These are phyloP conservation scores for Alexandromys oeconomus DNA, from an alignment of 2,797 vertebrate species.

Conservation along the genomic window DNA sequence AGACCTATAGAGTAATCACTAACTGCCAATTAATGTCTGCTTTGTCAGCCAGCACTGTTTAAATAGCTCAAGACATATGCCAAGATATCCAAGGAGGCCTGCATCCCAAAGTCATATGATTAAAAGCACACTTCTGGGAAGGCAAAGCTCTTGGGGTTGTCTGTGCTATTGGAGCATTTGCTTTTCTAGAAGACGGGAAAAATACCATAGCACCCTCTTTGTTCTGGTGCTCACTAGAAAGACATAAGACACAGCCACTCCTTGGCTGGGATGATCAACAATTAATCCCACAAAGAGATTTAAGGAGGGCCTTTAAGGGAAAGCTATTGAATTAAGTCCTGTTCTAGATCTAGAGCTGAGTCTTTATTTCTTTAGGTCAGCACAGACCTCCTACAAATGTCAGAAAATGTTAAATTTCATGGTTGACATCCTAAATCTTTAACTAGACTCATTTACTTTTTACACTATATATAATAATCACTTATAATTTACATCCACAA, in stretches of 20 bases:
- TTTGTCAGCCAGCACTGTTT: conserved; percentile 65
- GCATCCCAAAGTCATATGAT: conserved; percentile 65
- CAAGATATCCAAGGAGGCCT: conserved; percentile 36
- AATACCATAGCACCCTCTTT: neutral
- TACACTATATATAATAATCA: neutral
- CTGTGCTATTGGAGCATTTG: neutral
- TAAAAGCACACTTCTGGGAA: conserved; percentile 62
- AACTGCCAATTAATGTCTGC: conserved; percentile 66
- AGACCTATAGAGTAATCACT: conserved; percentile 40
- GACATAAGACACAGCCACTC: neutral
- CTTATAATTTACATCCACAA: neutral
- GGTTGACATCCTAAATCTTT: neutral
- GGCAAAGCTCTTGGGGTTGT: neutral
- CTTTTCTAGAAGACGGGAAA: conserved; percentile 56
- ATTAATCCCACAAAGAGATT: neutral
- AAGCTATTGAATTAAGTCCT: neutral
- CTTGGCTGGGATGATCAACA: neutral
- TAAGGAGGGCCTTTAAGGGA: conserved; percentile 44
- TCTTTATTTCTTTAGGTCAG: neutral
- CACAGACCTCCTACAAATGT: neutral
- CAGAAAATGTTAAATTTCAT: neutral
- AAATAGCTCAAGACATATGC: conserved; percentile 64
- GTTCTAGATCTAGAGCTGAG: neutral
- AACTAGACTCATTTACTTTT: conserved; percentile 2
- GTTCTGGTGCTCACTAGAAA: conserved; percentile 12